Conservation (phyloP, 1,140 invertebrate genomes). For the Eriosoma lanigerum region DNA sequence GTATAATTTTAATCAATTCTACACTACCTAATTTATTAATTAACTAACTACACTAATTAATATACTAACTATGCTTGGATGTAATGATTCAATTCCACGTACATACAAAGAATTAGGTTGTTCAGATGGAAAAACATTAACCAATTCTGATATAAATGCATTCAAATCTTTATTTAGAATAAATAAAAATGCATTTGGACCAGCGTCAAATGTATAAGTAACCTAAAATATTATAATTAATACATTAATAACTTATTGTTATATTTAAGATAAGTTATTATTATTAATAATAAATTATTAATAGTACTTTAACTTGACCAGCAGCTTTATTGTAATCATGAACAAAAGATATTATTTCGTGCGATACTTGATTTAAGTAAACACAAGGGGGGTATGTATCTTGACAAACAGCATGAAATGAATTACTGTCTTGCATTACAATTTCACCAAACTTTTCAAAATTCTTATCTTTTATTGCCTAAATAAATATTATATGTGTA, state of each 20-base stretch:
- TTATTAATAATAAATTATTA: no score
- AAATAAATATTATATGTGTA: conserved; percentile 42
- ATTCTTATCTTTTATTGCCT: conserved; percentile 78
- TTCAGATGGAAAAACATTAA: conserved; percentile 71
- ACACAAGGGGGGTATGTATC: conserved; percentile 93
- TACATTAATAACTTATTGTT: neutral
- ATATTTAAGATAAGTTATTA: no score
- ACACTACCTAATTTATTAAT: no score
- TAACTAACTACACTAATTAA: neutral
- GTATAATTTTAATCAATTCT: no score
- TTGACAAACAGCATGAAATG: conserved; percentile 91
- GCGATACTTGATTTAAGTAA: conserved; percentile 89
- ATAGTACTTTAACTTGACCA: conserved; percentile 67
- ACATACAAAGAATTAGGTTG: conserved; percentile 19
- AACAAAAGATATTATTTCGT: conserved; percentile 75
- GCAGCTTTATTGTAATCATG: conserved; percentile 77
- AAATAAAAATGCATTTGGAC: conserved; percentile 93
- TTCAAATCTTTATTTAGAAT: conserved; percentile 76
- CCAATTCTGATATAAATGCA: conserved; percentile 67
- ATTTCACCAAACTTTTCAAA: conserved; percentile 88
- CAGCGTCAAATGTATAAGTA: conserved; percentile 97
- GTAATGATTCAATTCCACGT: neutral
- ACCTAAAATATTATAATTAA: conserved; percentile 61
- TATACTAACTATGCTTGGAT: neutral
- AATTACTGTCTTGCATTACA: conserved; percentile 97